Percentiles rank a stretch among this genome's conserved stretches.
Evolutionary conservation across 37 sponge, comb jelly and placozoan genomes (phyloP).

Genomic region (Halichondria panicea): DNA sequence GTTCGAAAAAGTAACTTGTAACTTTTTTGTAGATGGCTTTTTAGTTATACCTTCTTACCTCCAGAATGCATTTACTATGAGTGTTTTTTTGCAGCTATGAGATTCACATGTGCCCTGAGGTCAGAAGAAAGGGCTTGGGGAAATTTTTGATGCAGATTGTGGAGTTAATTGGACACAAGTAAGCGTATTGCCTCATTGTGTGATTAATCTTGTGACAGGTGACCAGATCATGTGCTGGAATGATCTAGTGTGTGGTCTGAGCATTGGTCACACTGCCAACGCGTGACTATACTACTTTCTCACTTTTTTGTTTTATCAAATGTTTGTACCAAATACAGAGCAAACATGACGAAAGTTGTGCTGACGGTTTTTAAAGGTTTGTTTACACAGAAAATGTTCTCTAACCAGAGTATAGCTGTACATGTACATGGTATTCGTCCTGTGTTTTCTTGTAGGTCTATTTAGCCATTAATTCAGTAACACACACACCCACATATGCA

Average conservation of each 20-base stretch:
- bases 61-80: neutral
- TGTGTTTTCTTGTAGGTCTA: neutral
- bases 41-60: too few species aligned
- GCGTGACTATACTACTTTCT: neutral
- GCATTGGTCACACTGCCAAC: too few species aligned
- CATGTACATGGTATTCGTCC: neutral
- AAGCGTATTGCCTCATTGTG: neutral
- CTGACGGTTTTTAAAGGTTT: constrained; percentile 83
- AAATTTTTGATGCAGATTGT: constrained; percentile 79
- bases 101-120: constrained; percentile 59
- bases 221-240: too few species aligned
- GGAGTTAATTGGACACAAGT: constrained; percentile 75
- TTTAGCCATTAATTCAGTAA: neutral
- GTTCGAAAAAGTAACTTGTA: too few species aligned
- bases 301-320: neutral
- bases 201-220: too few species aligned
- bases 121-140: constrained; percentile 73
- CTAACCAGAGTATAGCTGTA: neutral
- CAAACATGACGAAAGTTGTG: constrained; percentile 77
- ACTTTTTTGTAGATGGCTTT: too few species aligned
- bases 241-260: too few species aligned
- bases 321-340: constrained; percentile 19
- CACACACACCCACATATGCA: constrained; percentile 17
- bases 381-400: neutral
- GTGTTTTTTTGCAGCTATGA: constrained; percentile 72